These are phyloP conservation scores for Euphonia xanthogaster DNA, from an alignment of 2,797 vertebrate species.

Conservation along the genomic window DNA sequence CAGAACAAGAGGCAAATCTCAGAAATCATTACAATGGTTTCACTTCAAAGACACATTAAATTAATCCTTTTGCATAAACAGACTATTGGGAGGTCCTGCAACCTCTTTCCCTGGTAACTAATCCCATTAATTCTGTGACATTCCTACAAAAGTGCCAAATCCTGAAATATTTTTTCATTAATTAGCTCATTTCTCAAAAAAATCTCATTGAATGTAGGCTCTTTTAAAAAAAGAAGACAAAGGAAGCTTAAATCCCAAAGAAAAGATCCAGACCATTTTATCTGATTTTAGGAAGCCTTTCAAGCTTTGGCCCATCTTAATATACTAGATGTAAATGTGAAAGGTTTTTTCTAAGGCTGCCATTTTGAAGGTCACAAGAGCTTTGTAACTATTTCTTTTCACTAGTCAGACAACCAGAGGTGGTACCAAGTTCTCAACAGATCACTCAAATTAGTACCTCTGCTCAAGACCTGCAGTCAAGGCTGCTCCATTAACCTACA, in stretches of 20 bases:
- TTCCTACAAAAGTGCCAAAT: conserved; percentile 13
- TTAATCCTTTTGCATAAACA: neutral
- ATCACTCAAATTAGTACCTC: neutral
- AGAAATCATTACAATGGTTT: neutral
- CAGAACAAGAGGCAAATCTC: neutral
- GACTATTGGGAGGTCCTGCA: neutral
- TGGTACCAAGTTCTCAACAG: neutral
- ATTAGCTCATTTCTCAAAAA: conserved; percentile 5
- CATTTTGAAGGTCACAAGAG: neutral
- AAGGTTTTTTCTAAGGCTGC: neutral
- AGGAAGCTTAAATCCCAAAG: neutral
- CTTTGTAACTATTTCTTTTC: neutral
- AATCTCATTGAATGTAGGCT: neutral
- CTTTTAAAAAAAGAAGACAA: neutral
- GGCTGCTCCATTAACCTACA: neutral
- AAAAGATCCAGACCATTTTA: neutral
- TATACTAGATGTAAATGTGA: neutral
- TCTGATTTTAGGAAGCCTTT: neutral
- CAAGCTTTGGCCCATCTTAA: neutral
- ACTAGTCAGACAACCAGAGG: neutral
- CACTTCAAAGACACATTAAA: neutral
- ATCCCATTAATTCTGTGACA: neutral
- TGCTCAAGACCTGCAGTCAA: neutral
- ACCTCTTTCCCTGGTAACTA: neutral
- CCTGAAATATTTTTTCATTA: neutral